phyloP scores from a whole-genome alignment of 2,888 invertebrate genomes.

The Maniola hyperantus region DNA sequence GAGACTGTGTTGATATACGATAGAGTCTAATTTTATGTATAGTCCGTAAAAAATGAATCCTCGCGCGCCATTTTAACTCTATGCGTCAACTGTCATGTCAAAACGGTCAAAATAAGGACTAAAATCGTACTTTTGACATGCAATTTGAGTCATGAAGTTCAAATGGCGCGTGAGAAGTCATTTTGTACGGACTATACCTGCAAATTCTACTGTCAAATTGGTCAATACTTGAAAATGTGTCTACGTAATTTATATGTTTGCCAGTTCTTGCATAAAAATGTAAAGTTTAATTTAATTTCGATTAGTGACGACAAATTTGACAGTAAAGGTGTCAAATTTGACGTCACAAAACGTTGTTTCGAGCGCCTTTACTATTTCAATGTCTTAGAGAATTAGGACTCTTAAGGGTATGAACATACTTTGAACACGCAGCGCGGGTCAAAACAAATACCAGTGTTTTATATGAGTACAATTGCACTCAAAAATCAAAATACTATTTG shows the following conservation, averaged over 20 bases:
- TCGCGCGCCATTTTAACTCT: no score
- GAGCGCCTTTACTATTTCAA: background rate
- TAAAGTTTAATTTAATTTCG: background rate
- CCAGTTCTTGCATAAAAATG: background rate
- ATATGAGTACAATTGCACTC: background rate
- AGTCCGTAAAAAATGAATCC: no score
- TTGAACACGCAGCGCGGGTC: background rate
- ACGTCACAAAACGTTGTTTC: background rate
- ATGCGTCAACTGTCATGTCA: no score
- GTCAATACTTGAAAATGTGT: no score
- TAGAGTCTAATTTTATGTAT: no score
- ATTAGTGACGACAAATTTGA: background rate
- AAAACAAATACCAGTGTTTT: background rate
- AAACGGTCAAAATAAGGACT: no score
- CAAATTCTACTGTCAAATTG: background rate
- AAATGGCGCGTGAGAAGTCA: no score
- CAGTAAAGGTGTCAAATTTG: constrained; percentile 4
- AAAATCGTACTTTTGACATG: no score
- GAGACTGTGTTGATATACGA: no score
- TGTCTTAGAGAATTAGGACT: constrained; percentile 5
- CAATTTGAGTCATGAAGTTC: no score
- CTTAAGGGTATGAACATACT: background rate
- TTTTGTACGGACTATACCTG: no score
- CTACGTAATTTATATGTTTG: no score
- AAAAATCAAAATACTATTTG: background rate